A percentile compares a stretch with the other conserved stretches of the same genome.
Conservation (phyloP, 2,113 vertebrate species). For the Cochlearius cochlearius region DNA sequence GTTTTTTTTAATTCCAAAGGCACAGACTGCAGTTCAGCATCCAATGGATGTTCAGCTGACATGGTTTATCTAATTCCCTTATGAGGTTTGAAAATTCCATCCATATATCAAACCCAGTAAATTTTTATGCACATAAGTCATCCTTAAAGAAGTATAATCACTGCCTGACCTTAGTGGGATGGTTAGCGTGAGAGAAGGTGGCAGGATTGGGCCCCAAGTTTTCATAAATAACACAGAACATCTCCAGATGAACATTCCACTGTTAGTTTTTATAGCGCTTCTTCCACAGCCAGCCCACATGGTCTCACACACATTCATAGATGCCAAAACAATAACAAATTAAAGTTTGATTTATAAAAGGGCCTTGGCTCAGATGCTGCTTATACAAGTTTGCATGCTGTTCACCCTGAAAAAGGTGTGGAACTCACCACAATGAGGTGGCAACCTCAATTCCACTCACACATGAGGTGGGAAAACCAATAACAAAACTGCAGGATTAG, state of each 20-base stretch:
- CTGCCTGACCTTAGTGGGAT: neutral
- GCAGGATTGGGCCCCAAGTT: slow-evolving; percentile 39
- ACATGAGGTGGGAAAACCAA: slow-evolving; percentile 59
- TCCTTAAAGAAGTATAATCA: neutral
- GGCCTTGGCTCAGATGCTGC: slow-evolving; percentile 35
- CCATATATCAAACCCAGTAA: neutral
- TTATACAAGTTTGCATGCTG: slow-evolving; percentile 31
- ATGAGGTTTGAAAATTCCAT: neutral
- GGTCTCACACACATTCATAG: slow-evolving; percentile 35
- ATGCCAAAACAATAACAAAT: slow-evolving; percentile 72
- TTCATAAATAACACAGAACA: slow-evolving; percentile 51
- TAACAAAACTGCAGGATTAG: slow-evolving; percentile 27
- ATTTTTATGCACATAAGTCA: neutral
- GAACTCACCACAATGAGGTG: slow-evolving; percentile 60
- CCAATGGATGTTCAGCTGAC: neutral
- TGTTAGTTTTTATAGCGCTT: slow-evolving; percentile 56
- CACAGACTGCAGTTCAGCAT: neutral
- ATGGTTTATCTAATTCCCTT: neutral
- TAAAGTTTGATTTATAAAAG: slow-evolving; percentile 63
- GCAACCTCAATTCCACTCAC: slow-evolving; percentile 58
- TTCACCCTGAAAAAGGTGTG: slow-evolving; percentile 63
- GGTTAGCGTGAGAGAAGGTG: slow-evolving; percentile 39
- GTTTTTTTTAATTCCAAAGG: neutral
- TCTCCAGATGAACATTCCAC: slow-evolving; percentile 65
- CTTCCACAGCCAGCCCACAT: slow-evolving; percentile 66